Conservation (phyloP, 1,140 invertebrate species). For the Wiebesia pumilae region DNA sequence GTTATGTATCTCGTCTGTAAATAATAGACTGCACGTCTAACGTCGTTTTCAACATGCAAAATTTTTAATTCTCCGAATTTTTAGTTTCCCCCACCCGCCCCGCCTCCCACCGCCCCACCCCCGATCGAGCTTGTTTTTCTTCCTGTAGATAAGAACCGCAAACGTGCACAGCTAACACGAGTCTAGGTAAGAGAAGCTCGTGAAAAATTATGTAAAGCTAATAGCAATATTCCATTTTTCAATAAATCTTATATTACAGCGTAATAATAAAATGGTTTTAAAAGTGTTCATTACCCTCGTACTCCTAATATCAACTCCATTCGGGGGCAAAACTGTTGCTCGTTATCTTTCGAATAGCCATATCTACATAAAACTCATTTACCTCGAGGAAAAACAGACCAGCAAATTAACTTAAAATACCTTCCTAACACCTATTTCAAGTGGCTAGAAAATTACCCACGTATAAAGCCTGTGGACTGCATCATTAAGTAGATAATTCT, state of each 20-base stretch:
- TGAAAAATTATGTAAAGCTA: conserved; percentile 44
- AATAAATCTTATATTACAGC: conserved; percentile 46
- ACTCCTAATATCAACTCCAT: not conserved
- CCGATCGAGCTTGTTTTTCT: not conserved
- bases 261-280: conserved; percentile 5
- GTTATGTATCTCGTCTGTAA: conserved; percentile 48
- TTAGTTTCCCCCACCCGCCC: too few relatives aligned
- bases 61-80: not conserved
- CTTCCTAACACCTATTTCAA: too few relatives aligned
- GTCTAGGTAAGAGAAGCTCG: not conserved
- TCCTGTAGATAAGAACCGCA: conserved; percentile 8
- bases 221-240: conserved; percentile 31
- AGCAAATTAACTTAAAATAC: too few relatives aligned
- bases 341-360: too few relatives aligned
- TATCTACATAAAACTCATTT: too few relatives aligned
- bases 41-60: not conserved
- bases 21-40: conserved; percentile 43
- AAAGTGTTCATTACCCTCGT: not conserved
- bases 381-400: too few relatives aligned
- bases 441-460: too few relatives aligned
- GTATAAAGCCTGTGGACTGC: too few relatives aligned
- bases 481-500: too few relatives aligned
- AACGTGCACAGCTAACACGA: not conserved
- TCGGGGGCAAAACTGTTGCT: not conserved
- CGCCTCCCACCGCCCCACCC: too few relatives aligned